A percentile compares a stretch with the other conserved stretches of the same genome.
These are phyloP conservation scores for Sorex fumeus DNA, from an alignment of 2,113 vertebrate genomes.

Conservation along the genomic window DNA sequence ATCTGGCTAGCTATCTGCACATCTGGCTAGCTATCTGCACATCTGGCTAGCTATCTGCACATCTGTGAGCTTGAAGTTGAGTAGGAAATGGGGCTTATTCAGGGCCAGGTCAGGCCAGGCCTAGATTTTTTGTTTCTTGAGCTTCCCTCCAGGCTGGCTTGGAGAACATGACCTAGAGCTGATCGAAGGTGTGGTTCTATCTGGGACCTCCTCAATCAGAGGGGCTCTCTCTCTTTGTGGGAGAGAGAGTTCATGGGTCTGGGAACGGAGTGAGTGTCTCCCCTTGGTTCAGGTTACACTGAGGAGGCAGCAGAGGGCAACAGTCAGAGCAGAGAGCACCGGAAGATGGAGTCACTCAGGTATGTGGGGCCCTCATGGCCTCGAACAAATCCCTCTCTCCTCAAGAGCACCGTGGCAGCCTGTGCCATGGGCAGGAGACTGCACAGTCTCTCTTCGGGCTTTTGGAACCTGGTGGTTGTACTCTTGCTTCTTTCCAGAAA, in stretches of 20 bases:
- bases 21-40: background rate
- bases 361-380: background rate
- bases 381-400: background rate
- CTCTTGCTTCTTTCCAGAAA: background rate
- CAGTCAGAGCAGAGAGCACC: constrained; percentile 2
- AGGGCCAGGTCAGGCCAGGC: background rate
- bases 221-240: background rate
- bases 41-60: background rate
- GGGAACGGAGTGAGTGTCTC: background rate
- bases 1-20: background rate
- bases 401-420: background rate
- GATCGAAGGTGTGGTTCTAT: background rate
- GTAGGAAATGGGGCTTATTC: background rate
- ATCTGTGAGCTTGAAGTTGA: background rate
- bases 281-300: background rate
- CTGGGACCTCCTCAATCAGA: background rate
- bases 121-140: background rate
- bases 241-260: background rate
- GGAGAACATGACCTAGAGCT: background rate
- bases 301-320: background rate
- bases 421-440: background rate
- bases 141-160: background rate
- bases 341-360: background rate
- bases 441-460: background rate
- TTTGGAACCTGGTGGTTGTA: background rate